Conservation (phyloP, 2,888 invertebrate species). For the Leptinotarsa haldemani region DNA sequence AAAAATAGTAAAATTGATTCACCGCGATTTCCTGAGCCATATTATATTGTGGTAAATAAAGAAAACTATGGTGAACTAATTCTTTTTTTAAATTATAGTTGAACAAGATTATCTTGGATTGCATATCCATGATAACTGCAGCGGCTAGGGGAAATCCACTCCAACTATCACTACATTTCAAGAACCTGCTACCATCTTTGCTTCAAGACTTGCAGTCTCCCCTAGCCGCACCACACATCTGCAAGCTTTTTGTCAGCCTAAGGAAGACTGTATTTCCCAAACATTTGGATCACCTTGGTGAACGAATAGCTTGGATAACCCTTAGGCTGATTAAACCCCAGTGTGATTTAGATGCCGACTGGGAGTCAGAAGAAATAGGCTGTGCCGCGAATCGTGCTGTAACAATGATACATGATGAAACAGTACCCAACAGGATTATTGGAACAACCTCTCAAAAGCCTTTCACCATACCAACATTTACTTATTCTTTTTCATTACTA, state of each 20-base stretch:
- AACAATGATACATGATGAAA: constrained; percentile 69
- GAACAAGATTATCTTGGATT: constrained; percentile 63
- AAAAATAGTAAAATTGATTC: too few species aligned
- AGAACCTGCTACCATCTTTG: constrained; percentile 70
- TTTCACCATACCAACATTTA: constrained; percentile 81
- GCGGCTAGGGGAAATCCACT: constrained; percentile 69
- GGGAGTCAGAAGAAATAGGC: constrained; percentile 79
- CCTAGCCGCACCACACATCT: constrained; percentile 78
- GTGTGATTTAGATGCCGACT: constrained; percentile 81
- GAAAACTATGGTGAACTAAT: not conserved
- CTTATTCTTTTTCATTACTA: constrained; percentile 84
- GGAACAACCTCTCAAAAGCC: constrained; percentile 52
- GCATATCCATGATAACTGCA: constrained; percentile 68
- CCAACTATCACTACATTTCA: constrained; percentile 69
- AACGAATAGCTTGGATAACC: constrained; percentile 77
- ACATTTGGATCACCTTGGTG: constrained; percentile 67
- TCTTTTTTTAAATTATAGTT: constrained; percentile 56
- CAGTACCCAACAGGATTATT: constrained; percentile 61
- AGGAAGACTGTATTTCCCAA: constrained; percentile 70
- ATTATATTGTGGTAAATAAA: too few species aligned
- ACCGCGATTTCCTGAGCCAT: too few species aligned
- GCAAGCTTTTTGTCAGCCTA: constrained; percentile 73
- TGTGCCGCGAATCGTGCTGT: constrained; percentile 74
- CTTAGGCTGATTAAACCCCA: constrained; percentile 82
- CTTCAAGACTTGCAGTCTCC: constrained; percentile 79